Evolutionary conservation across 2,888 invertebrate species (phyloP).

Genomic region (Podotricha telesiphe): DNA sequence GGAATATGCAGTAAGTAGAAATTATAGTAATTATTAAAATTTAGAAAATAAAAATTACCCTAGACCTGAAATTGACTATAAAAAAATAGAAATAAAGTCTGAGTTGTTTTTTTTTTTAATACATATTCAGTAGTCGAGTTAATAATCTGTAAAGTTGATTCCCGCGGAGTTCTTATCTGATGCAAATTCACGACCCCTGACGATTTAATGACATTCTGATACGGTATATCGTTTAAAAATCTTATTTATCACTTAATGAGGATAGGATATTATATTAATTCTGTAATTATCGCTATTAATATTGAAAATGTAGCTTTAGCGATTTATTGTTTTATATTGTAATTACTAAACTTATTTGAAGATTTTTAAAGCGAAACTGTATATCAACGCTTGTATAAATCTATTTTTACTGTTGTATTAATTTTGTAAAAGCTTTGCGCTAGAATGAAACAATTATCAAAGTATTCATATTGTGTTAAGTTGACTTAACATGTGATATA

Average conservation of each 20-base stretch:
- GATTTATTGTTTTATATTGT: no score
- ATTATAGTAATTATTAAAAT: constrained; percentile 41
- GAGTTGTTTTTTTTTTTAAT: not conserved
- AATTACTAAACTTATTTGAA: no score
- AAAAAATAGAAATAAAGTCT: not conserved
- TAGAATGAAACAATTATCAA: no score
- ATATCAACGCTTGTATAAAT: no score
- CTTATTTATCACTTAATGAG: constrained; percentile 8
- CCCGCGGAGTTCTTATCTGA: constrained; percentile 34
- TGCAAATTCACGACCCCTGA: constrained; percentile 31
- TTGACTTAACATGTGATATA: no score
- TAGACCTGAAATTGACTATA: not conserved
- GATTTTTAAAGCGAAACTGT: no score
- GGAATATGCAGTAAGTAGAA: constrained; percentile 48
- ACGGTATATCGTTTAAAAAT: constrained; percentile 12
- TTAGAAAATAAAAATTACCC: constrained; percentile 30
- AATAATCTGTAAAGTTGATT: constrained; percentile 26
- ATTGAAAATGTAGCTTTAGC: no score
- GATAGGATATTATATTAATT: not conserved
- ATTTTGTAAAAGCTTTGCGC: no score
- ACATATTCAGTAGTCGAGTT: constrained; percentile 27
- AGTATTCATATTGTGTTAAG: no score
- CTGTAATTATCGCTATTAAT: no score
- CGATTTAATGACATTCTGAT: constrained; percentile 27
- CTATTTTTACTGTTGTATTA: no score